Evolutionary conservation across 1,140 invertebrate species (phyloP).

Genomic region (Drosophila sp.): DNA sequence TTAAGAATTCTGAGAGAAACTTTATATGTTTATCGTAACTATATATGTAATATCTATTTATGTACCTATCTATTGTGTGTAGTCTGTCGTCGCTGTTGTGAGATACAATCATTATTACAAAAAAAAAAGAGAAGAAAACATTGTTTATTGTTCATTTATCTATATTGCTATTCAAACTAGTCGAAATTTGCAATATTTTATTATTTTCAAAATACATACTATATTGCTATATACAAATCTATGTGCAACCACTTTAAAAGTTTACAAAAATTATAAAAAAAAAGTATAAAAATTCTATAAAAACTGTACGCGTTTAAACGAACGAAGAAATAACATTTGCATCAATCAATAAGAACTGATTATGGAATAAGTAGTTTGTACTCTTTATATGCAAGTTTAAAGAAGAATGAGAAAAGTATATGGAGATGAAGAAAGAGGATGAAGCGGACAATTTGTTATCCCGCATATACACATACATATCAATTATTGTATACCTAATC

Average conservation of each 20-base stretch:
- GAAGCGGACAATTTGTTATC: slow-evolving; percentile 25
- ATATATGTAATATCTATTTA: slow-evolving; percentile 33
- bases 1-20: slow-evolving; percentile 25
- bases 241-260: slow-evolving; percentile 30
- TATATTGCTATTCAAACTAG: slow-evolving; percentile 47
- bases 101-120: slow-evolving; percentile 84
- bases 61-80: slow-evolving; percentile 67
- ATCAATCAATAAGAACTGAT: slow-evolving; percentile 84
- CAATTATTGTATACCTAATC: slow-evolving; percentile 51
- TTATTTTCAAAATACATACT: slow-evolving; percentile 24
- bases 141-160: slow-evolving; percentile 45
- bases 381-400: slow-evolving; percentile 71
- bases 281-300: slow-evolving; percentile 29
- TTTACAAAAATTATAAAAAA: slow-evolving; percentile 23
- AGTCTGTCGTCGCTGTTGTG: slow-evolving; percentile 81
- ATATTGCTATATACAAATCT: slow-evolving; percentile 12
- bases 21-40: slow-evolving; percentile 25
- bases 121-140: slow-evolving; percentile 23
- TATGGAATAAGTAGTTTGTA: slow-evolving; percentile 84
- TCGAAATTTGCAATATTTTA: slow-evolving; percentile 43
- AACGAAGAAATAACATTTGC: slow-evolving; percentile 59
- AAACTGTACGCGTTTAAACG: slow-evolving; percentile 47
- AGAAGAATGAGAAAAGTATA: slow-evolving; percentile 6
- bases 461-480: slow-evolving; percentile 56
- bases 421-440: slow-evolving; percentile 5